Evolutionary conservation across 2,113 vertebrate genomes (phyloP), one percentile per base, ranked within the genome.

Genomic region (Salvelinus alpinus): DNA sequence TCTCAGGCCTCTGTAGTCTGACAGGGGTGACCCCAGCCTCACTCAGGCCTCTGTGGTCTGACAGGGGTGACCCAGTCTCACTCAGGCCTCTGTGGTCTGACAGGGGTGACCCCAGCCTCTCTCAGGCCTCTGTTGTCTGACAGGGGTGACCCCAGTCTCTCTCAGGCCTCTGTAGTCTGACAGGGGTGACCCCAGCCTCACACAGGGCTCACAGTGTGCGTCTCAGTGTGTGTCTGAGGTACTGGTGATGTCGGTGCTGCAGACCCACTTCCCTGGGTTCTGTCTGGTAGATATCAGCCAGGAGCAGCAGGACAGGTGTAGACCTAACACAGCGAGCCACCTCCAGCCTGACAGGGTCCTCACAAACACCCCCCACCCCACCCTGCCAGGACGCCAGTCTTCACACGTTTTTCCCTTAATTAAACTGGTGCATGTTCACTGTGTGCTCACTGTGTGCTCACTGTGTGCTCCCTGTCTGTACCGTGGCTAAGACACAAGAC

Each of bases 381-480:
- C 18, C 71, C 29, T 31, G 71, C 71, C 27, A 72, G 24, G 54
- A 72, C 8, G 1, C 70, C 22, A 29, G 11, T 27, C 54, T 34
- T 25, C 54, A 29, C 24, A 24, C 54, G 29, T 64, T 73, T 59
- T 80, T 73, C 44, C 72, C 70, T 78, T 81, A 83, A 86, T 75
- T 84, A 71, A 82, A 76, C 73, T 74, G 57, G 47, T 71, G 73
- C 14, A 18, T 27, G 24, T 65, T 5, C 29, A 31, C 29, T 31
- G 29, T 31, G 29, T 31, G 29, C 27, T 27, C 27, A 27, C 27
- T 27, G 27, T 27, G 27, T 27, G 29, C 27, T 27, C 27, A 27
- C 27, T 27, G 27, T 31, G 29, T 31, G 29, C 31, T 38, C 60
- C 24, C 25, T 18, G 64, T 14, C 11, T 74, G 18, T 67, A 24